These are phyloP conservation scores for Aphidoletes aphidimyza DNA, from an alignment of 2,888 invertebrate genomes.

Conservation along the genomic window DNA sequence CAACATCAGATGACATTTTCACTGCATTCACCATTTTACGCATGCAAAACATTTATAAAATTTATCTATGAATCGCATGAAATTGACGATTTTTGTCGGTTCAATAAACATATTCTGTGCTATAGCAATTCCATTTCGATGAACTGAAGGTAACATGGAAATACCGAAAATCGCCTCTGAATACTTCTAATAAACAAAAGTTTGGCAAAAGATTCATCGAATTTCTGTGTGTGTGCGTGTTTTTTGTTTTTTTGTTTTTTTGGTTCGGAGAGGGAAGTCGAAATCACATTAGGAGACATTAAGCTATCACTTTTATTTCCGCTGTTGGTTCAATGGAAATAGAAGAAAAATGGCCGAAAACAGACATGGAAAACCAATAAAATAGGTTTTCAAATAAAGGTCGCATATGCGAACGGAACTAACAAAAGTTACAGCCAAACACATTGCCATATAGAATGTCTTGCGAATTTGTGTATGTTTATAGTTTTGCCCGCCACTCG, in stretches of 20 bases:
- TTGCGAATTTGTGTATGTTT: no score
- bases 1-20: conserved; percentile 32
- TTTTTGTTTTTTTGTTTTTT: no score
- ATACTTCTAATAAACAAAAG: conserved; percentile 29
- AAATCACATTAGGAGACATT: conserved; percentile 50
- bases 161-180: conserved; percentile 11
- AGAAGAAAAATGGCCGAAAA: neutral
- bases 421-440: neutral
- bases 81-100: neutral
- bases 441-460: neutral
- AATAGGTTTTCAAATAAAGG: conserved; percentile 1
- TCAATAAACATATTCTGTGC: neutral
- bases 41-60: neutral
- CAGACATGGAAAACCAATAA: conserved; percentile 12
- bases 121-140: no score
- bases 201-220: conserved; percentile 31
- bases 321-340: neutral
- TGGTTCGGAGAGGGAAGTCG: neutral
- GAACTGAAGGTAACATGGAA: neutral
- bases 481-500: no score
- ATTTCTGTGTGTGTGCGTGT: no score
- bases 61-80: no score
- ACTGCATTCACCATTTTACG: conserved; percentile 3
- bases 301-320: conserved; percentile 48
- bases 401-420: conserved; percentile 11